phyloP scores from a whole-genome alignment of 2,797 vertebrate genomes.

The Antennarius maculatus region DNA sequence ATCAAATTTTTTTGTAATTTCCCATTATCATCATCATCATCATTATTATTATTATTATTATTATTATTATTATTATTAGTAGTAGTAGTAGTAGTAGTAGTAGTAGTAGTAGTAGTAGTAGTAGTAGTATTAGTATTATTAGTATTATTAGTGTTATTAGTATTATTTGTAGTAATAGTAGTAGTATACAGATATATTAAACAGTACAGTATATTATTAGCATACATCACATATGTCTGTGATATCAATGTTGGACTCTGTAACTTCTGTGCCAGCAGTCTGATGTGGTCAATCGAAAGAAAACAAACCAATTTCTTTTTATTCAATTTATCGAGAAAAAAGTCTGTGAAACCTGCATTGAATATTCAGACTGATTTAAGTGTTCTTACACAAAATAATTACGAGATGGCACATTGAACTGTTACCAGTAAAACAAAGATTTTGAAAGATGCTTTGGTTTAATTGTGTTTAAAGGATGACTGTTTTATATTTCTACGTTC shows the following conservation, averaged over 20 bases:
- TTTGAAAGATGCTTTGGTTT: not conserved
- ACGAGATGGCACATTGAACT: not conserved
- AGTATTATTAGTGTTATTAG: no score
- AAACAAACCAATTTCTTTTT: not conserved
- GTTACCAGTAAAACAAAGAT: not conserved
- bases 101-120: no score
- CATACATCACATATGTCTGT: not conserved
- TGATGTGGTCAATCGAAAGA: conserved; percentile 15
- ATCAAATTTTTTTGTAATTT: no score
- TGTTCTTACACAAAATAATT: not conserved
- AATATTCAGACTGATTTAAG: not conserved
- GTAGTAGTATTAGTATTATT: no score
- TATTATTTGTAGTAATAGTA: no score
- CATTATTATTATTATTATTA: no score
- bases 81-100: no score
- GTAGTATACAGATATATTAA: no score
- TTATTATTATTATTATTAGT: no score
- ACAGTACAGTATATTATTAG: no score
- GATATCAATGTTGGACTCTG: not conserved
- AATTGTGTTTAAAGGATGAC: no score
- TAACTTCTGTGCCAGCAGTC: not conserved
- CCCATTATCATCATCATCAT: no score
- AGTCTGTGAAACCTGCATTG: not conserved
- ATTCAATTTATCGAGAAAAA: not conserved
- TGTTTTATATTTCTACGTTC: not conserved